Evolutionary conservation across 2,113 vertebrate species (phyloP).

Genomic region (Hepsetus odoe): DNA sequence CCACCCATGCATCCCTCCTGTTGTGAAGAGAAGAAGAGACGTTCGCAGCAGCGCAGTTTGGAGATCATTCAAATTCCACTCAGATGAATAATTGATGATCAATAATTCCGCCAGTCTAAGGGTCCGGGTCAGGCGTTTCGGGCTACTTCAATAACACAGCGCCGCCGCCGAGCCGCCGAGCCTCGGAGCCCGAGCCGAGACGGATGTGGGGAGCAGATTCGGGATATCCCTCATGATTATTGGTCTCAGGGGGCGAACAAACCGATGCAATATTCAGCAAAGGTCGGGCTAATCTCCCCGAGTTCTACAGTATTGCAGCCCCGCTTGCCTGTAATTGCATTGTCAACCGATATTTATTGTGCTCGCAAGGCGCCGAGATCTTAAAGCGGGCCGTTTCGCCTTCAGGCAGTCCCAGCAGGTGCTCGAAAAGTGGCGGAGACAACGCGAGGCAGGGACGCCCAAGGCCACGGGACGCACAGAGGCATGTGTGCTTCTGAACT

Average conservation of each 20-base stretch:
- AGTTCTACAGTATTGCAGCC: background rate
- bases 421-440: too few relatives aligned
- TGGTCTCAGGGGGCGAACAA: background rate
- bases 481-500: too few relatives aligned
- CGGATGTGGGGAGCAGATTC: background rate
- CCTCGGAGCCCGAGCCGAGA: background rate
- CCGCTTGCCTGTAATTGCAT: background rate
- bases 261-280: background rate
- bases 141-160: background rate
- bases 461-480: too few relatives aligned
- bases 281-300: background rate
- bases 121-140: background rate
- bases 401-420: conserved; percentile 24
- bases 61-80: too few relatives aligned
- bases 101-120: background rate
- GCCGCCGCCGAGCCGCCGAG: background rate
- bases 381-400: conserved; percentile 31
- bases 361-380: background rate
- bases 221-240: background rate
- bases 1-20: too few relatives aligned
- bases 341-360: background rate
- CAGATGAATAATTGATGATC: background rate
- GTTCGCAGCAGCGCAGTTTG: too few relatives aligned
- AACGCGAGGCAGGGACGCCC: too few relatives aligned
- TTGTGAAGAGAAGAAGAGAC: too few relatives aligned